Base-by-base conservation (phyloP, 2,113 vertebrate species). In the Larimichthys crocea region DNA sequence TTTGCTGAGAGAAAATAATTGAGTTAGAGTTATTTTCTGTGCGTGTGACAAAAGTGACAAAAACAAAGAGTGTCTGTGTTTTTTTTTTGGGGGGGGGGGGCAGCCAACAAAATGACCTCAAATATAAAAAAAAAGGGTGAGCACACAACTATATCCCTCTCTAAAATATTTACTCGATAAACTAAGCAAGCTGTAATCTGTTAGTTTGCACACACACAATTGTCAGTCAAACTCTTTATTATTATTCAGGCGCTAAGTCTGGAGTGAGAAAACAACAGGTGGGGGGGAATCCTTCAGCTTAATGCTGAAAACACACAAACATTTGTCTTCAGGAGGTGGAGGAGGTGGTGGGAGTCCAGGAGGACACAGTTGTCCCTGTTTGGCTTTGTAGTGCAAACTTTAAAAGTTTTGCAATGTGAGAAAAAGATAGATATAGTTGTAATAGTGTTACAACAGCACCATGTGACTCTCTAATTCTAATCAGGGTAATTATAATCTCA, bases 211-310 rank as follows among this genome's bases (percentile, higher is more conserved):
- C 73, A 66, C 73, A 66, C 78, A 65, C 74, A 74, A 24, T 46
- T 83, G 80, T 85, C 79, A 83, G 40, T 74, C 76, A 76, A 59
- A 69, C 26, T 52, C 44, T 26, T 26, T 2, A n/a, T 26, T 31
- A 44, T 86, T 86, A 84, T 86, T 82, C 49, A 29, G 64, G 56
- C 57, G 29, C 78, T 60, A 62, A 76, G 61, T 46, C 31, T 42
- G 35, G 40, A 49, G 87, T 92, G 76, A 82, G 85, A 86, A 88
- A 92, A 86, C 86, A 92, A 87, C 92, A 94, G 91, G 86, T 92
- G 35, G 93, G 92, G 92, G 67, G 78, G 84, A 82, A 84, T 84
- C 84, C 84, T 70, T 26, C 26, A 26, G 65, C 66, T 84, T 89
- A 74, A 87, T 60, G 76, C 82, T 84, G 80, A 83, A 92, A 86